Percentiles rank a stretch among this genome's conserved stretches.
These are phyloP conservation scores for Artemia sinica DNA, from an alignment of 2,888 invertebrate species.

Conservation along the genomic window DNA sequence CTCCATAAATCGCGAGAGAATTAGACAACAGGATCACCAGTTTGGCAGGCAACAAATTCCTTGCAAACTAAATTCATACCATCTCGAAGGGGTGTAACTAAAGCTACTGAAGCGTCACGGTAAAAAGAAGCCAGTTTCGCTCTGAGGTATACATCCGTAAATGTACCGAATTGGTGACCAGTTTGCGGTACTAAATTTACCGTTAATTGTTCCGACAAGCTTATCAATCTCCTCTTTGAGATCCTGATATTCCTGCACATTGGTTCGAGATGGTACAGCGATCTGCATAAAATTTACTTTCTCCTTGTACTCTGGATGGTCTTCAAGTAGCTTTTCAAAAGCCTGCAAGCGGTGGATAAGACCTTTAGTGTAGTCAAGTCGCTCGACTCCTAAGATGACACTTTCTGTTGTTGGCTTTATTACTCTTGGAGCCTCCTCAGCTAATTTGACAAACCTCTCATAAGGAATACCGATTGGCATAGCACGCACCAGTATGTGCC, in stretches of 20 bases:
- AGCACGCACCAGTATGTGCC: constrained; percentile 63
- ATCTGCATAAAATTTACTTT: constrained; percentile 32
- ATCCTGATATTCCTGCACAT: constrained; percentile 34
- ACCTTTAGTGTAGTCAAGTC: constrained; percentile 34
- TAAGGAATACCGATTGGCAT: constrained; percentile 77
- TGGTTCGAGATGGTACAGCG: constrained; percentile 33
- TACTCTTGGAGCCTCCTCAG: constrained; percentile 39
- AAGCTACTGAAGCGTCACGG: constrained; percentile 33
- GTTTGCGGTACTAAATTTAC: constrained; percentile 33
- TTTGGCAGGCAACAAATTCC: constrained; percentile 35
- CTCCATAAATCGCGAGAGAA: constrained; percentile 82
- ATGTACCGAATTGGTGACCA: constrained; percentile 36
- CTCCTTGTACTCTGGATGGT: constrained; percentile 32
- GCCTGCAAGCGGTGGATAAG: constrained; percentile 32
- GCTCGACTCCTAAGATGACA: constrained; percentile 33
- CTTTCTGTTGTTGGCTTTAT: constrained; percentile 28
- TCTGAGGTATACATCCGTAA: constrained; percentile 31
- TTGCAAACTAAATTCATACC: constrained; percentile 37
- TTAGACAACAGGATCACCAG: constrained; percentile 50
- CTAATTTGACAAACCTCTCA: constrained; percentile 56
- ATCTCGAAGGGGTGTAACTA: constrained; percentile 35
- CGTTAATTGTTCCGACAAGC: constrained; percentile 33
- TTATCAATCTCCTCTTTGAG: constrained; percentile 35
- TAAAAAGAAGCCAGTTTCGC: constrained; percentile 34
- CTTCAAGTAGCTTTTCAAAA: constrained; percentile 32